phyloP scores from a whole-genome alignment of 2,888 invertebrate species.

The Eupelmus urozonus region DNA sequence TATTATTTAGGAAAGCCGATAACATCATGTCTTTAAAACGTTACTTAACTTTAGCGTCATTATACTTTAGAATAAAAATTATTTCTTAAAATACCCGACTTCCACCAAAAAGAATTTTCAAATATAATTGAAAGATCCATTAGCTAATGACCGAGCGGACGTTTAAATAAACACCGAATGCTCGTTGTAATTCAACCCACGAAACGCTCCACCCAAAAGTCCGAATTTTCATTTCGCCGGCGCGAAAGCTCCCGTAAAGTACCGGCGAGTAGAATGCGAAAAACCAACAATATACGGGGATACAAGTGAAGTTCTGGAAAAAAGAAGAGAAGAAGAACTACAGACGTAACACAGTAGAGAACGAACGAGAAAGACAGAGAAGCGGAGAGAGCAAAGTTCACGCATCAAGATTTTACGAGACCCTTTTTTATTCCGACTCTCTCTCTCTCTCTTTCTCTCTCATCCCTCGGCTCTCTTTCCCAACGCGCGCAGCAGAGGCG shows the following conservation, averaged over 20 bases:
- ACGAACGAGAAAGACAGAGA: neutral
- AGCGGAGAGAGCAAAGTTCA: constrained; percentile 29
- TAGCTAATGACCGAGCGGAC: constrained; percentile 14
- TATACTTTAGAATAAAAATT: no score
- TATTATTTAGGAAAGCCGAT: no score
- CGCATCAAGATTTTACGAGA: constrained; percentile 53
- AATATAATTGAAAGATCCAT: constrained; percentile 14
- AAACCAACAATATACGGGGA: neutral
- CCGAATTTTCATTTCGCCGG: constrained; percentile 15
- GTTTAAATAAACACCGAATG: neutral
- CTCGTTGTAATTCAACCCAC: neutral
- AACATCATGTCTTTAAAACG: no score
- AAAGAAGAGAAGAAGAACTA: neutral
- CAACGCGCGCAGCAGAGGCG: neutral
- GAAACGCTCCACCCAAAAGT: neutral
- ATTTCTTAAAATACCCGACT: no score
- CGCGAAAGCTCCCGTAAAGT: neutral
- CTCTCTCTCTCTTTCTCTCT: constrained; percentile 10
- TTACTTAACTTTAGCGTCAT: no score
- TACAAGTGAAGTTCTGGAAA: neutral
- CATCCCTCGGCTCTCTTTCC: neutral
- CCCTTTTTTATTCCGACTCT: constrained; percentile 56
- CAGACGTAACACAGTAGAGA: neutral
- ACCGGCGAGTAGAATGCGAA: neutral
- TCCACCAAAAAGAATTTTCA: no score